Evolutionary conservation across 2,888 invertebrate species (phyloP), one percentile per base, ranked within the genome.

Genomic region (Scaptomyza tumidula): DNA sequence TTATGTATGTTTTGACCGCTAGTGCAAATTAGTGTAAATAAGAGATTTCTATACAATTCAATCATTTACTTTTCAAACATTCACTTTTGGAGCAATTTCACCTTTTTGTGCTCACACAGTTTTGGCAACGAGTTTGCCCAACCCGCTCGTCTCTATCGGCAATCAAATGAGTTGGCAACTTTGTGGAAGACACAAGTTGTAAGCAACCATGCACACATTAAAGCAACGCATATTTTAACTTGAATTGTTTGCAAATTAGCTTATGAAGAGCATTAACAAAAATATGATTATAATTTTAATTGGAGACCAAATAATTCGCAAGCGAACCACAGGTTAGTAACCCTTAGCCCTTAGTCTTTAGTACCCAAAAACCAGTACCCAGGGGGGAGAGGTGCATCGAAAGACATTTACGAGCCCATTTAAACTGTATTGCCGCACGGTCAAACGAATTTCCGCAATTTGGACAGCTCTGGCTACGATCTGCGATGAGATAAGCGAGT

Each of bases 161-260:
- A 72, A 87, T 87, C 79, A 82, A 78, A 71, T 82, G 82, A 82
- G 58, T 81, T 57, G 70, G 63, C 88, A 78, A 55, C 50, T 82
- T 78, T 71, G 37, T 37, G n/a, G 43, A 33, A 24, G 41, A 43
- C 76, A 48, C 54, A 48, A 45, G 46, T 48, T 54, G 60, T 54
- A 60, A 77, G 48, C 48, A 54, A 41, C 41, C 49, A 71, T 48
- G 56, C 19, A 41, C n/a, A 33, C 45, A 44, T 61, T 16, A 45
- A 43, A 37, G 44, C 58, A 24, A n/a, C 52, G 71, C 58, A 65
- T 52, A 52, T 55, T 68, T 41, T 24, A 54, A 9, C 49, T 68
- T 84, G 78, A 78, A 85, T 85, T 85, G 89, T 86, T 88, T 85
- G 89, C 85, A 85, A 85, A 88, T 85, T 84, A 85, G 84, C 75